Evolutionary conservation across 2,113 vertebrate species (phyloP), one percentile per base, ranked within the genome.

Genomic region (Sebastes schlegelii): DNA sequence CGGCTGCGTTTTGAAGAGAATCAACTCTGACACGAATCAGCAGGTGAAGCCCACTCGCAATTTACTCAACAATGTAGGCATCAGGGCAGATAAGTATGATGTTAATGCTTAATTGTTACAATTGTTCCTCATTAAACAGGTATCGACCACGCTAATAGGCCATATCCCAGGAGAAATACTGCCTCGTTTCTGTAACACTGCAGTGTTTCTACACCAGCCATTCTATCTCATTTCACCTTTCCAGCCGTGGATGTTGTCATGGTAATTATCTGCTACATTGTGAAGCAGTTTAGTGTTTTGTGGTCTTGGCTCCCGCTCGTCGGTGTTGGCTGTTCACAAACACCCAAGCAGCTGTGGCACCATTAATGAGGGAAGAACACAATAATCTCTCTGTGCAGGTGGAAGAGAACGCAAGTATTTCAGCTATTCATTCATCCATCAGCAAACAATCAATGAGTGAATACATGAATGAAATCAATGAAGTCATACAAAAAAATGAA

Each of bases 261-360:
- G 93, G 92, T 86, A 86, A 93, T 93, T 91, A 92, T 91, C 83
- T 89, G 87, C 72, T 81, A 71, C 83, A 68, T 13, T 68, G 80
- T 62, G 51, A 72, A 74, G 81, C 89, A 78, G 77, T 73, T 89
- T 60, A 68, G 61, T 77, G 70, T 82, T 88, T 87, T 90, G 80
- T 86, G 82, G 86, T 85, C 83, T 78, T 77, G 79, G 83, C 83
- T 83, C 42, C 51, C 69, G 82, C 69, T 87, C 72, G n/a, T 80
- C 79, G 80, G 52, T 71, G 80, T 77, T 84, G 72, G 83, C 88
- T 88, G 85, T 90, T 85, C 78, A 86, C 84, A 91, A 23, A 21
- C 8, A 76, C 51, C 87, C 86, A 84, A 84, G 86, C 72, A 76
- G 84, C 77, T 83, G 82, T 82, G 76, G 77, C 42, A 58, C 65